Evolutionary conservation across 1,140 invertebrate species (phyloP), one percentile per base, ranked within the genome.

Genomic region (Prorops nasuta): DNA sequence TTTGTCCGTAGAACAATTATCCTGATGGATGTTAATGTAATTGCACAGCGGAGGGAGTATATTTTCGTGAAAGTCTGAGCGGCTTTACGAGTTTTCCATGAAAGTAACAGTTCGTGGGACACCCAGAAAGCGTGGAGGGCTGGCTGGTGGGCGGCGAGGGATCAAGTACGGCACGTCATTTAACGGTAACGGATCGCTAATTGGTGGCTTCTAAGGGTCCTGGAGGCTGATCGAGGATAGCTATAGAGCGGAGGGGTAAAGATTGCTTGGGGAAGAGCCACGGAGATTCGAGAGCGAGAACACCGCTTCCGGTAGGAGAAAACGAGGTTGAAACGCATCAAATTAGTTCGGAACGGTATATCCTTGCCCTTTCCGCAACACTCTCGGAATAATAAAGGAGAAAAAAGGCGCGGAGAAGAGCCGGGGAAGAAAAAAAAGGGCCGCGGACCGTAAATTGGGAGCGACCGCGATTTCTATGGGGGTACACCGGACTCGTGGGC

Each of bases 261-360:
- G n/a, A n/a, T n/a, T n/a, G n/a, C n/a, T n/a, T n/a, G n/a, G n/a
- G n/a, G n/a, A n/a, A n/a, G n/a, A n/a, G n/a, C n/a, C n/a, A n/a
- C n/a, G n/a, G n/a, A n/a, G n/a, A n/a, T n/a, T 28, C 24, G 24
- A 10, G 4, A 6, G 24, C 24, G 24, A 4, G 24, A 28, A 10
- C 24, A 10, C 24, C 24, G 44, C 54, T 69, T 64, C 63, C 61
- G 65, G 60, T 39, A 35, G 22, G 39, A 19, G 46, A 51, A 46
- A 50, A 44, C 24, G 12, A 34, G 31, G 46, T 50, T 49, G 48
- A 64, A 62, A 62, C 53, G 51, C 51, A 56, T 58, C 56, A 66
- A 69, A 69, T 69, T 69, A 67, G 66, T 63, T 63, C 54, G 38
- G 38, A 66, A 58, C 56, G 58, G 58, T 52, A 54, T 39, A 39